phyloP scores from a whole-genome alignment of 2,113 vertebrate species.

The Vombatus ursinus region DNA sequence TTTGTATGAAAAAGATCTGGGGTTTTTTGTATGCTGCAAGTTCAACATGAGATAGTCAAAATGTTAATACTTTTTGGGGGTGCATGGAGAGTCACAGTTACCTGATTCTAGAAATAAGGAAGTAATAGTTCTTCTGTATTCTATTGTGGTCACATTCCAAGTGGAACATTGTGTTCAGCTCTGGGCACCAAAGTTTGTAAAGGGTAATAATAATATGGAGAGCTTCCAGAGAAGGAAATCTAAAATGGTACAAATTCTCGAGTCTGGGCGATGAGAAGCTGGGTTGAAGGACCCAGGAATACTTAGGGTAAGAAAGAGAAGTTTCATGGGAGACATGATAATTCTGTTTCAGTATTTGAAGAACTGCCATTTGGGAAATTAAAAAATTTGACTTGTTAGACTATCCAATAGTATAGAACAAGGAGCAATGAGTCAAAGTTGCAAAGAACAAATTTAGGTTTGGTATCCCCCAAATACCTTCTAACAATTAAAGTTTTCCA shows the following conservation, averaged over 20 bases:
- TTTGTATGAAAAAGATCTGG: not conserved
- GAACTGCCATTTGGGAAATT: not conserved
- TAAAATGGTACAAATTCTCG: not conserved
- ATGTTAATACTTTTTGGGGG: not conserved
- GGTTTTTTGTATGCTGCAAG: not conserved
- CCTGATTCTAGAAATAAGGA: not conserved
- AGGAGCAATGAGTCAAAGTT: not conserved
- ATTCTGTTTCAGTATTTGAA: not conserved
- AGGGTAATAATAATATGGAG: not conserved
- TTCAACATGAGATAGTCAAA: not conserved
- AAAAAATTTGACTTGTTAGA: not conserved
- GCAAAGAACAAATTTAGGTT: not conserved
- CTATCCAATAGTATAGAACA: not conserved
- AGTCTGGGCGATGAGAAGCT: not conserved
- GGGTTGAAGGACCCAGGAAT: not conserved
- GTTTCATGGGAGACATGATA: not conserved
- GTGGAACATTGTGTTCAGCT: not conserved
- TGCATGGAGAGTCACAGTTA: not conserved
- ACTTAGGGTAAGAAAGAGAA: not conserved
- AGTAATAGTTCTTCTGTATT: not conserved
- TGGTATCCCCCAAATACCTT: not conserved
- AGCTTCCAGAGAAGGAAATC: not conserved
- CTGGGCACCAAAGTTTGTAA: not conserved
- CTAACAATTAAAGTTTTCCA: not conserved
- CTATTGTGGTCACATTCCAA: not conserved